Conservation (phyloP, 2,113 vertebrate species). For the Marmota monax region DNA sequence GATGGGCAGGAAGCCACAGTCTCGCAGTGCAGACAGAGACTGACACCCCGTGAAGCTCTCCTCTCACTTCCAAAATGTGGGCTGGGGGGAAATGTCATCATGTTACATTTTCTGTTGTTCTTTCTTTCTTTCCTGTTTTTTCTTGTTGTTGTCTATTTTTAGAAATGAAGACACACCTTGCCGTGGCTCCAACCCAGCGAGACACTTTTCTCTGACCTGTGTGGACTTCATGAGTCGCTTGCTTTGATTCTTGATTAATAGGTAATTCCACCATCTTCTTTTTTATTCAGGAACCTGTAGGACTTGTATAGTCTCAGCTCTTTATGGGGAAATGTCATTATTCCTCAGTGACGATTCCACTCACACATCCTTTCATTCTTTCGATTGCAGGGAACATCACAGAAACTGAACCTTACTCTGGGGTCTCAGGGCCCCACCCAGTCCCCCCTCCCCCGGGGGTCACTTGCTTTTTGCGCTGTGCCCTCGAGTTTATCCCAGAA, state of each 20-base stretch:
- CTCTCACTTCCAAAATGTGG: background rate
- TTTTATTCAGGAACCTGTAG: background rate
- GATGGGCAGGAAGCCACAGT: background rate
- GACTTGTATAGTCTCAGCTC: background rate
- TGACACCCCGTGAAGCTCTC: background rate
- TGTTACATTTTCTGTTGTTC: background rate
- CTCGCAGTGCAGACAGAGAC: background rate
- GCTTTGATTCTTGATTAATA: background rate
- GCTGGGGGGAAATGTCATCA: background rate
- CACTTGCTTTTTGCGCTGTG: background rate
- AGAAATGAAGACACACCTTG: background rate
- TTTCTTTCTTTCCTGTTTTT: no score
- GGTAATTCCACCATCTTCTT: background rate
- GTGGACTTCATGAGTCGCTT: background rate
- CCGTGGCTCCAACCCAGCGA: no score
- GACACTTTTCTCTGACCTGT: background rate
- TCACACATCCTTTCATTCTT: background rate
- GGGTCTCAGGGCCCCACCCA: accelerated
- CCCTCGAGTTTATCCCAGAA: background rate
- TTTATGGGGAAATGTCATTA: background rate
- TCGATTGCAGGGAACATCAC: background rate
- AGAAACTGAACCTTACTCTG: background rate
- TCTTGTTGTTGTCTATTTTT: background rate
- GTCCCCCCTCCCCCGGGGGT: accelerated
- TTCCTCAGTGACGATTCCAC: background rate